Conservation (phyloP, 1,140 invertebrate species). For the Glossosoma conforme region DNA sequence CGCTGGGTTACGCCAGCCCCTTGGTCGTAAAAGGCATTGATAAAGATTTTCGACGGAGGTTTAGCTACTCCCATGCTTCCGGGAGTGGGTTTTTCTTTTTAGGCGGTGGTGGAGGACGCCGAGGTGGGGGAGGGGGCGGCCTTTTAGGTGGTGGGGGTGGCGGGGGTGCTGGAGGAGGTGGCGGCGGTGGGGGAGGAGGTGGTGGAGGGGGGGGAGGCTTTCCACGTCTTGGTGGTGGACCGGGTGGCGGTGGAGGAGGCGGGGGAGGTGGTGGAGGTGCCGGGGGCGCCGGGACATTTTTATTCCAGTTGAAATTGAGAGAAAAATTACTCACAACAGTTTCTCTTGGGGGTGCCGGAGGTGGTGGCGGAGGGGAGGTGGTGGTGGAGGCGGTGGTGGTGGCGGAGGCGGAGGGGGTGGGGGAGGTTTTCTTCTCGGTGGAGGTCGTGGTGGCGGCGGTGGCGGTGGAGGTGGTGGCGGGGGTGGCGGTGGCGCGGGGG, state of each 20-base stretch:
- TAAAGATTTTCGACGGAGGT: conserved; percentile 42
- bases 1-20: conserved; percentile 41
- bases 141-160: conserved; percentile 30
- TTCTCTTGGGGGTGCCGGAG: conserved; percentile 33
- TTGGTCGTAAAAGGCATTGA: conserved; percentile 44
- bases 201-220: conserved; percentile 37
- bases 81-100: conserved; percentile 30
- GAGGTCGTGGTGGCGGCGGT: conserved; percentile 32
- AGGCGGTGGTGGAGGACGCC: conserved; percentile 26
- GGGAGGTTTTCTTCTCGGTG: conserved; percentile 10
- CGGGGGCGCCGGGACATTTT: conserved; percentile 20
- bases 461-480: conserved; percentile 31
- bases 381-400: conserved; percentile 31
- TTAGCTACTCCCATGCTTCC: conserved; percentile 35
- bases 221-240: conserved; percentile 38
- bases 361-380: conserved; percentile 35
- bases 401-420: conserved; percentile 16
- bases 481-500: conserved; percentile 32
- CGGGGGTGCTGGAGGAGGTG: conserved; percentile 37
- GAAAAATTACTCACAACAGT: conserved; percentile 26
- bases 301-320: conserved; percentile 30
- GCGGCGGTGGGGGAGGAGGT: conserved; percentile 40
- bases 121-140: conserved; percentile 28
- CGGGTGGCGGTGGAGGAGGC: conserved; percentile 34
- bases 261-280: conserved; percentile 36